Percentiles rank a stretch among this genome's conserved stretches.
phyloP scores from a whole-genome alignment of 2,113 vertebrate genomes.

The Bothrops jararaca region DNA sequence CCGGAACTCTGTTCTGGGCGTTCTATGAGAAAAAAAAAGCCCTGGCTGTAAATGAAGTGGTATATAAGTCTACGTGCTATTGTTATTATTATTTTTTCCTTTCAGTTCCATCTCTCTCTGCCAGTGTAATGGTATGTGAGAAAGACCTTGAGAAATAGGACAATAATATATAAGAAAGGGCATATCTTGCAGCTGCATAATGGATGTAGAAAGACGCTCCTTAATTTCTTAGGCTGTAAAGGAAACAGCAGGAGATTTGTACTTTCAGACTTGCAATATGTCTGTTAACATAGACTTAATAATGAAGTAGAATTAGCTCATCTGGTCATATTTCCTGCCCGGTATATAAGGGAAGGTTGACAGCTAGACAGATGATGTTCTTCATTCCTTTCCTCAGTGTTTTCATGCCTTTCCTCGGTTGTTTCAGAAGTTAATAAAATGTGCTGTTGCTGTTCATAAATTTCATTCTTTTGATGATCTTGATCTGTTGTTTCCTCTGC shows the following conservation, averaged over 20 bases:
- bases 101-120: not conserved
- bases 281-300: not conserved
- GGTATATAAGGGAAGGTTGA: not conserved
- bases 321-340: not conserved
- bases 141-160: not conserved
- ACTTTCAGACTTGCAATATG: not conserved
- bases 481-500: not conserved
- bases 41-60: not conserved
- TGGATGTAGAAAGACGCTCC: not conserved
- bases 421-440: not conserved
- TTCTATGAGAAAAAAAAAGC: too few relatives aligned
- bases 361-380: not conserved
- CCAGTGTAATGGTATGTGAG: not conserved
- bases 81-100: not conserved
- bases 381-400: not conserved
- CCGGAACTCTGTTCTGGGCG: too few relatives aligned
- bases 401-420: not conserved
- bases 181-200: not conserved
- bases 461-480: not conserved
- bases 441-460: not conserved
- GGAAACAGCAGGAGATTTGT: not conserved
- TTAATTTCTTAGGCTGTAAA: not conserved
- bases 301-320: not conserved
- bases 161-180: not conserved
- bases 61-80: not conserved